Conservation (phyloP, 2,797 vertebrate species). For the Orestias chungarensis region DNA sequence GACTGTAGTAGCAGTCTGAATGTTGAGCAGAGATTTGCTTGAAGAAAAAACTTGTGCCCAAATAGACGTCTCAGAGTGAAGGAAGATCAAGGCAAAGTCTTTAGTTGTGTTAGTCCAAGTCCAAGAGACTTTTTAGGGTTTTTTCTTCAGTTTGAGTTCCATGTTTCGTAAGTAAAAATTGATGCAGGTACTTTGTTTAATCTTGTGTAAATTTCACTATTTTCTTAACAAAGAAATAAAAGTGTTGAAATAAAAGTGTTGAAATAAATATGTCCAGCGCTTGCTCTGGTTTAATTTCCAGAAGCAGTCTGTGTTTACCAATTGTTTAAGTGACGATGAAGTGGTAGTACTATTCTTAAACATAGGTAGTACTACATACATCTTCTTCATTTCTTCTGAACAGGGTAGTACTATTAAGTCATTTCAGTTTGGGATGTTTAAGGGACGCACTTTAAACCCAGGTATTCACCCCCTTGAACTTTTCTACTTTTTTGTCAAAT, state of each 20-base stretch:
- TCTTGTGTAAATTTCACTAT: background rate
- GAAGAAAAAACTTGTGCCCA: slow-evolving; percentile 12
- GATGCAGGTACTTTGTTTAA: background rate
- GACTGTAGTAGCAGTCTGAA: slow-evolving; percentile 22
- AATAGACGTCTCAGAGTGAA: slow-evolving; percentile 16
- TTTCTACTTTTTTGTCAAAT: background rate
- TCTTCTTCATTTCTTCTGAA: no score
- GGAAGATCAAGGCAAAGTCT: slow-evolving; percentile 38
- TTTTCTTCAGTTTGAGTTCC: slow-evolving; percentile 2
- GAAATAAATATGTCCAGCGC: background rate
- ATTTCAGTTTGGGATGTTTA: background rate
- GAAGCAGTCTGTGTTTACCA: background rate
- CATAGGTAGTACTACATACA: no score
- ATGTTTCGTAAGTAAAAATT: background rate
- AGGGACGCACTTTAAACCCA: background rate
- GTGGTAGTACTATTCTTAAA: background rate
- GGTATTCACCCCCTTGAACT: background rate
- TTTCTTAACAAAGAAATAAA: background rate
- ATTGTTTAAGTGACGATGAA: background rate
- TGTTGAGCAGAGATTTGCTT: slow-evolving; percentile 23
- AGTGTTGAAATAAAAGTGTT: background rate
- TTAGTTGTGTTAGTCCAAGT: background rate
- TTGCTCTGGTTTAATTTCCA: background rate
- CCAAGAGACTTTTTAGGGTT: background rate
- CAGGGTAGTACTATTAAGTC: background rate